Conservation (phyloP, 1,140 invertebrate species). For the Pantala flavescens region DNA sequence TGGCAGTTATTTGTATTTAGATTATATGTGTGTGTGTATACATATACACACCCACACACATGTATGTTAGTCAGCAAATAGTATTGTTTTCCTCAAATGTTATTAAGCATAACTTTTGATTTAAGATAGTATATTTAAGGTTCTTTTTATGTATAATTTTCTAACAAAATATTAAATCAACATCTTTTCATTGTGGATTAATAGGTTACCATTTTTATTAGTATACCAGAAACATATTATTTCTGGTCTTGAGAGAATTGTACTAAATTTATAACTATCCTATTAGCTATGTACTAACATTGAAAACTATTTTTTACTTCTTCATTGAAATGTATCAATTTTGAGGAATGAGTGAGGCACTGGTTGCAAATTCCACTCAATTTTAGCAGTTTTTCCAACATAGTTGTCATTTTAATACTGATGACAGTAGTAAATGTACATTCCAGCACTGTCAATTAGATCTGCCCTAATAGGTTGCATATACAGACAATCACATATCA, state of each 20-base stretch:
- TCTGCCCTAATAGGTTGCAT: slow-evolving; percentile 4
- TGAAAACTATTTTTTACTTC: neutral
- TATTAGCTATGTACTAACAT: neutral
- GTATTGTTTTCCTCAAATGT: too few relatives aligned
- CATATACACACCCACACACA: too few relatives aligned
- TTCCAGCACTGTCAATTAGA: slow-evolving; percentile 9
- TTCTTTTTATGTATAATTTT: too few relatives aligned
- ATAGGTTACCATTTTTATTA: neutral
- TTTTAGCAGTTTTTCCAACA: neutral
- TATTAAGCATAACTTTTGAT: too few relatives aligned
- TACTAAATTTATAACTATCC: neutral
- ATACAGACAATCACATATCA: slow-evolving; percentile 10
- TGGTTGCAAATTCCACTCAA: neutral
- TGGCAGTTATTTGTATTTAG: too few relatives aligned
- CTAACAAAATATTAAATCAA: too few relatives aligned
- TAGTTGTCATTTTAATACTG: neutral
- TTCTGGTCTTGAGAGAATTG: slow-evolving; percentile 1
- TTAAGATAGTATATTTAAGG: too few relatives aligned
- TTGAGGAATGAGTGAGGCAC: neutral
- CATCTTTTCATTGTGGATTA: neutral
- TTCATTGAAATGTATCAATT: slow-evolving; percentile 1
- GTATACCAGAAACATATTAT: neutral
- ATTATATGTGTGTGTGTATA: too few relatives aligned
- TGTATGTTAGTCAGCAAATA: too few relatives aligned
- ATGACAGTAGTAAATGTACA: neutral